Evolutionary conservation across 2,797 vertebrate species (phyloP).

Genomic region (Phoeniculus purpureus): DNA sequence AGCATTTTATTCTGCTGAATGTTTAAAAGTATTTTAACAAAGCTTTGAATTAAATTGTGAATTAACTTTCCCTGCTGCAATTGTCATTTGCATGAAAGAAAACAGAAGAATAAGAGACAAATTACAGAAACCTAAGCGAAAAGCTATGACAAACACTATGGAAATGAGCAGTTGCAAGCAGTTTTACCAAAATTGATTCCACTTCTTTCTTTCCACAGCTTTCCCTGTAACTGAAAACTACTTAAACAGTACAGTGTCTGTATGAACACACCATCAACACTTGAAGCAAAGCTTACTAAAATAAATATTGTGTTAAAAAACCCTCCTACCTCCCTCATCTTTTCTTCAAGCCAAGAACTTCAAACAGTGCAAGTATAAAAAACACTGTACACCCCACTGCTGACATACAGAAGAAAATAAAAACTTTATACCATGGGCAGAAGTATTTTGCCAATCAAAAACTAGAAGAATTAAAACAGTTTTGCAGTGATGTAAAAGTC

Average conservation of each 20-base stretch:
- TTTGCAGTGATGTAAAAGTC: neutral
- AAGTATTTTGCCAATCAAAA: neutral
- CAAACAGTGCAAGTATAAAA: neutral
- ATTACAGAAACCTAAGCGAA: neutral
- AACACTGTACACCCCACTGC: neutral
- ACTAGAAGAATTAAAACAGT: neutral
- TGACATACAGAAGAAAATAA: neutral
- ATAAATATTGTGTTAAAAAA: neutral
- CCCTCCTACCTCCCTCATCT: neutral
- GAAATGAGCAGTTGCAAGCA: neutral
- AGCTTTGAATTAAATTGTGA: neutral
- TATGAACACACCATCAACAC: neutral
- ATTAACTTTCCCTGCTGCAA: neutral
- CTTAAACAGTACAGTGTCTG: neutral
- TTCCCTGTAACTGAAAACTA: neutral
- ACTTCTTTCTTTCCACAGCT: neutral
- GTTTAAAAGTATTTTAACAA: neutral
- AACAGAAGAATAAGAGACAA: neutral
- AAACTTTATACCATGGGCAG: neutral
- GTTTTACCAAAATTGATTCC: neutral
- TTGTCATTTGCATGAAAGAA: neutral
- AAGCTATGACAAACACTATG: neutral
- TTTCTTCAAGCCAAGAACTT: neutral
- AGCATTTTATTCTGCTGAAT: rapidly evolving
- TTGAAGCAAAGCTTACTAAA: neutral